A percentile compares a stretch with the other conserved stretches of the same genome.
Evolutionary conservation across 2,888 invertebrate genomes (phyloP).

Genomic region (Eucera pruinosa): DNA sequence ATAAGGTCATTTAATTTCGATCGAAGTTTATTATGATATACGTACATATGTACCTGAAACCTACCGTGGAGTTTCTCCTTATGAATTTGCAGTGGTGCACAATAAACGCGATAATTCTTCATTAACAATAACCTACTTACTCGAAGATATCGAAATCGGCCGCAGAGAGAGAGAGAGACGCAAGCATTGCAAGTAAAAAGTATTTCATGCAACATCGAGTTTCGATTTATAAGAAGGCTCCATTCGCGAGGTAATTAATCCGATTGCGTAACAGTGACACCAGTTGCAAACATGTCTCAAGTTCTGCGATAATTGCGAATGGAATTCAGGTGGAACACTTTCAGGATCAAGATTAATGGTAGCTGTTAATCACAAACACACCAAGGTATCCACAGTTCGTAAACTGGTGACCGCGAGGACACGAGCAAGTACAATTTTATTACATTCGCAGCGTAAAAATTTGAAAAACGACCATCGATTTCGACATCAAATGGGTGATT

Average conservation of each 20-base stretch:
- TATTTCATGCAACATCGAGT: neutral
- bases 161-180: neutral
- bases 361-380: slow-evolving; percentile 7
- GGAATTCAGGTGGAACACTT: neutral
- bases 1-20: neutral
- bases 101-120: neutral
- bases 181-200: too few species aligned
- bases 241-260: neutral
- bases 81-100: neutral
- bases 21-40: neutral
- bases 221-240: neutral
- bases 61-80: neutral
- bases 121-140: neutral
- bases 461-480: neutral
- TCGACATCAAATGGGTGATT: neutral
- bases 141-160: neutral
- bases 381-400: neutral
- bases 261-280: neutral
- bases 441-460: neutral
- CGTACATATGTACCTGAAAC: neutral
- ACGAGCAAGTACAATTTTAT: slow-evolving; percentile 9
- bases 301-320: neutral
- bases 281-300: neutral
- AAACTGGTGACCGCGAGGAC: neutral
- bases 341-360: slow-evolving; percentile 3